Base-by-base conservation (phyloP, 1,140 invertebrate species). In the Lanistes nyassanus region DNA sequence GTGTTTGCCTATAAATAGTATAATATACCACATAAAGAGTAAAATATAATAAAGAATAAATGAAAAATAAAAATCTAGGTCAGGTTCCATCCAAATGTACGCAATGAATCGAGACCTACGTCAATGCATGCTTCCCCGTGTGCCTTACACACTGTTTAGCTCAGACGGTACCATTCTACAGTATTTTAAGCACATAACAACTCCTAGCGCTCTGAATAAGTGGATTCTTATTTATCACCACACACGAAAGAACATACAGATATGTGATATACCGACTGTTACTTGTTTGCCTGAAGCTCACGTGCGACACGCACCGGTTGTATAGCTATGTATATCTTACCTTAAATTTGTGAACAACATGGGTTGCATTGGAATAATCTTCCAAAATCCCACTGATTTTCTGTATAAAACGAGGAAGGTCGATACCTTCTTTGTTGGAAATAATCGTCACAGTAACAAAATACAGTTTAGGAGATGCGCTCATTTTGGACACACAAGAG, bases 321-420 rank as follows among this genome's bases (percentile, higher is more conserved):
- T 51, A n/a, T 51, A 7, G 29, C 34, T n/a, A 11, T 36, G 26
- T 26, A 29, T 60, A 42, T n/a, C 77, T 42, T 71, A 82, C 81
- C 76, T 82, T 82, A 58, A 76, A 82, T 53, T 79, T 82, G 74
- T 81, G 77, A 62, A 81, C 11, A 36, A 80, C 76, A 31, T 70
- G 71, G 0, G 81, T 79, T 16, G 76, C 76, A 42, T 64, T 77
- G 13, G 78, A 77, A 66, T 82, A 82, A 67, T 76, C 72, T 69
- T 75, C 62, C 11, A 82, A 53, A n/a, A 82, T 39, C 2, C 68
- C 75, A 29, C 66, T 55, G 4, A 82, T 42, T 58, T 82, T 82
- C 23, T 75, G 67, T 31, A 82, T 37, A 69, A 74, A 74, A 34
- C 75, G 36, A 19, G 79, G 76, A 42, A 82, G 62, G 55, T 82